Percentiles rank a stretch among this genome's conserved stretches.
Evolutionary conservation across 2,113 vertebrate species (phyloP).

Genomic region (Falco punctatus): DNA sequence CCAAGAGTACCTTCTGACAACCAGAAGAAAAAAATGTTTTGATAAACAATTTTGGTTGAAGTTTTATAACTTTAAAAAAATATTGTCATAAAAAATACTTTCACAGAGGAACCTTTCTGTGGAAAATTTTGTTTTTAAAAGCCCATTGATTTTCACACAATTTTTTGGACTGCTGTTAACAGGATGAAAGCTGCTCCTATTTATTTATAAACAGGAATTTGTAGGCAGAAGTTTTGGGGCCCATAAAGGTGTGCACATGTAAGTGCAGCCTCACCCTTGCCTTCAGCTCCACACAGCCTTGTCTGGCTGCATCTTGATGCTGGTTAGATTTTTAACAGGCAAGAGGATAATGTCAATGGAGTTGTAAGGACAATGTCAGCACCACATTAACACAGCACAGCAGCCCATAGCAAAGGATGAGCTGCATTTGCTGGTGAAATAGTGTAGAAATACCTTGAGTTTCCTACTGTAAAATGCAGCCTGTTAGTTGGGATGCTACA

Average conservation of each 20-base stretch:
- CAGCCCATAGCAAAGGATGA: background rate
- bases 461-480: background rate
- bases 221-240: background rate
- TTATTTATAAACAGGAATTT: background rate
- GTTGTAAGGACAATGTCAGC: background rate
- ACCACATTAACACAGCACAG: background rate
- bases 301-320: background rate
- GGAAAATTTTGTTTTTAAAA: conserved; percentile 16
- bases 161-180: background rate
- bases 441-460: background rate
- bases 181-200: background rate
- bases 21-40: background rate
- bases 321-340: background rate
- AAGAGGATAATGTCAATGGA: background rate
- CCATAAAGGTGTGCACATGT: fast-evolving
- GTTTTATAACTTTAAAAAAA: background rate
- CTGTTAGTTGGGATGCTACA: background rate
- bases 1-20: background rate
- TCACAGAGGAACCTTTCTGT: background rate
- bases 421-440: background rate
- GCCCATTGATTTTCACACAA: background rate
- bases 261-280: background rate
- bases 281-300: background rate
- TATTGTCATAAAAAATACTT: background rate
- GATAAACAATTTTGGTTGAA: background rate